These are phyloP conservation scores for Apodemia hepburni DNA, from an alignment of 2,888 invertebrate genomes.

Conservation along the genomic window DNA sequence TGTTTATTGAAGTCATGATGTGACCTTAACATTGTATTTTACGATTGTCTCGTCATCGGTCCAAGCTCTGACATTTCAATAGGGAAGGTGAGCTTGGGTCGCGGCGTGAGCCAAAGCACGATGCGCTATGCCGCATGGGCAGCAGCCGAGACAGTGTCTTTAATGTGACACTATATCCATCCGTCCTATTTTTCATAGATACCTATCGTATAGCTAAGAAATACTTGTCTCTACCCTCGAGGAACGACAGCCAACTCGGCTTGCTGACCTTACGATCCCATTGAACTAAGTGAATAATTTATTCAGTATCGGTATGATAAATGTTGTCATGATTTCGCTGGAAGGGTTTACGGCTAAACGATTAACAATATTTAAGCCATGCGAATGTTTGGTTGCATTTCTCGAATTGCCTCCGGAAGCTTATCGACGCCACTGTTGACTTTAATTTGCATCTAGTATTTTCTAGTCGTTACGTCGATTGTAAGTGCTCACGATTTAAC, in stretches of 20 bases:
- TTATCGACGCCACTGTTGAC: slow-evolving; percentile 66
- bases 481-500: slow-evolving; percentile 77
- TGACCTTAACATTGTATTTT: slow-evolving; percentile 78
- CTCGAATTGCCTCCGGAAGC: slow-evolving; percentile 59
- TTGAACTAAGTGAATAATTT: slow-evolving; percentile 32
- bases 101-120: slow-evolving; percentile 68
- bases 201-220: slow-evolving; percentile 17
- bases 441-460: slow-evolving; percentile 75
- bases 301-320: slow-evolving; percentile 28
- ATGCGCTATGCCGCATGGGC: slow-evolving; percentile 48
- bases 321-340: slow-evolving; percentile 15
- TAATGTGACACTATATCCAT: slow-evolving; percentile 27
- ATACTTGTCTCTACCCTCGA: slow-evolving; percentile 22
- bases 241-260: not conserved
- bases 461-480: slow-evolving; percentile 65
- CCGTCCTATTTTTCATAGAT: slow-evolving; percentile 19
- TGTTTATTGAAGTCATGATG: slow-evolving; percentile 79
- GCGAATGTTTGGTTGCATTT: slow-evolving; percentile 46
- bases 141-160: slow-evolving; percentile 32
- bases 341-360: slow-evolving; percentile 32
- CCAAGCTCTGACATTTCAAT: slow-evolving; percentile 77
- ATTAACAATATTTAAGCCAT: slow-evolving; percentile 47
- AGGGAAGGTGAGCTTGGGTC: slow-evolving; percentile 73
- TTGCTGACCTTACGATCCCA: slow-evolving; percentile 36
- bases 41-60: slow-evolving; percentile 77